Conservation (phyloP, 2,797 vertebrate genomes). For the Protonibea diacanthus region DNA sequence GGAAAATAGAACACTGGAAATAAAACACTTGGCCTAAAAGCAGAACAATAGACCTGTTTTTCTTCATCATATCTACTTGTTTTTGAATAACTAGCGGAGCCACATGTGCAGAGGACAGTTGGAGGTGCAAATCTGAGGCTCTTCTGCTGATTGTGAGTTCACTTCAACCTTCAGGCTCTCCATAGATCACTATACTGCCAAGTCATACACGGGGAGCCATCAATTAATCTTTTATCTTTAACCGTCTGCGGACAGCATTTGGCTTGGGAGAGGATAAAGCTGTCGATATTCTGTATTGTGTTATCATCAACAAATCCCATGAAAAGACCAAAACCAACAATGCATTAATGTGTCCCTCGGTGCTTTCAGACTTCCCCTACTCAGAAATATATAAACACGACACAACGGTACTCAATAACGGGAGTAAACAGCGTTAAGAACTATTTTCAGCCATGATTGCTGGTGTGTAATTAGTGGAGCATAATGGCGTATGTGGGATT, state of each 20-base stretch:
- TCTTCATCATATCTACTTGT: not conserved
- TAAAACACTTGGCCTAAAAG: constrained; percentile 3
- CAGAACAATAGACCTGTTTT: constrained; percentile 2
- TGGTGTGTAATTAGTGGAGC: constrained; percentile 35
- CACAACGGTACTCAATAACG: constrained; percentile 26
- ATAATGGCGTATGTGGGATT: constrained; percentile 12
- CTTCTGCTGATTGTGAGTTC: not conserved
- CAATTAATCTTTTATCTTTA: constrained; percentile 16
- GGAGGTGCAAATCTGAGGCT: not conserved
- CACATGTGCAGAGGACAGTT: not conserved
- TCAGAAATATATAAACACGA: not conserved
- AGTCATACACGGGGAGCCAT: not conserved
- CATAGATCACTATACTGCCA: not conserved
- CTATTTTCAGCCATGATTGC: constrained; percentile 27
- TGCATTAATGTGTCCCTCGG: not conserved
- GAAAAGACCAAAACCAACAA: constrained; percentile 15
- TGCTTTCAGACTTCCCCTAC: not conserved
- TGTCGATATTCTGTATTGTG: constrained; percentile 19
- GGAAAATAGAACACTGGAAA: constrained; percentile 26
- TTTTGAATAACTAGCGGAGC: constrained; percentile 10
- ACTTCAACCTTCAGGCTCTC: not conserved
- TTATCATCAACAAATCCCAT: constrained; percentile 18
- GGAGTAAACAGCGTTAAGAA: not conserved
- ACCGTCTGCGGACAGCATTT: constrained; percentile 8
- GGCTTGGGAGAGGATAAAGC: constrained; percentile 11